Conservation (phyloP, 2,888 invertebrate species). For the Criorhina ranunculi region DNA sequence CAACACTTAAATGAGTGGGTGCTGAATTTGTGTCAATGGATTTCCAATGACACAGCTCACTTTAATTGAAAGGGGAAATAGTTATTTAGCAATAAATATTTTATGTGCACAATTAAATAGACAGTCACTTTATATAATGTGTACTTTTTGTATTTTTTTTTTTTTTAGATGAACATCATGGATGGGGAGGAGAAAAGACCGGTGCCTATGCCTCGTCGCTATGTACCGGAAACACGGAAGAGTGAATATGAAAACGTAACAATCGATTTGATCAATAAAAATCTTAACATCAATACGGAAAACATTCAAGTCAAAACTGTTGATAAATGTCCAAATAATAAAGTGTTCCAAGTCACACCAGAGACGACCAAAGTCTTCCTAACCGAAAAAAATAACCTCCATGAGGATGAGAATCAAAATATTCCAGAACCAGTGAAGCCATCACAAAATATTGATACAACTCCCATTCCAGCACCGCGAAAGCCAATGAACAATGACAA, state of each 20-base stretch:
- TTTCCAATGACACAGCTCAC: background rate
- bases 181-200: conserved; percentile 80
- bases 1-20: conserved; percentile 13
- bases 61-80: conserved; percentile 1
- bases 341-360: conserved; percentile 78
- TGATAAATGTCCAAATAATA: conserved; percentile 81
- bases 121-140: conserved; percentile 1
- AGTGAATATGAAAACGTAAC: conserved; percentile 83
- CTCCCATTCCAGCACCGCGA: conserved; percentile 83
- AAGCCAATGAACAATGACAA: conserved; percentile 78
- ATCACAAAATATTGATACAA: conserved; percentile 63
- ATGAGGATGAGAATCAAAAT: conserved; percentile 82
- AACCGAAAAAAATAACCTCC: conserved; percentile 80
- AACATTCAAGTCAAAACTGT: conserved; percentile 80
- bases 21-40: conserved; percentile 35
- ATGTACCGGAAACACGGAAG: conserved; percentile 80
- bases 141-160: conserved; percentile 1
- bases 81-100: background rate
- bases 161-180: conserved; percentile 71
- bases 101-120: conserved; percentile 25
- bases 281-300: conserved; percentile 81
- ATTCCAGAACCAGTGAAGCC: conserved; percentile 72
- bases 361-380: conserved; percentile 77
- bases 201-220: conserved; percentile 83
- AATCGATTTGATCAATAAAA: conserved; percentile 81